phyloP scores from a whole-genome alignment of 2,888 invertebrate genomes.

The Anaspis maculata region DNA sequence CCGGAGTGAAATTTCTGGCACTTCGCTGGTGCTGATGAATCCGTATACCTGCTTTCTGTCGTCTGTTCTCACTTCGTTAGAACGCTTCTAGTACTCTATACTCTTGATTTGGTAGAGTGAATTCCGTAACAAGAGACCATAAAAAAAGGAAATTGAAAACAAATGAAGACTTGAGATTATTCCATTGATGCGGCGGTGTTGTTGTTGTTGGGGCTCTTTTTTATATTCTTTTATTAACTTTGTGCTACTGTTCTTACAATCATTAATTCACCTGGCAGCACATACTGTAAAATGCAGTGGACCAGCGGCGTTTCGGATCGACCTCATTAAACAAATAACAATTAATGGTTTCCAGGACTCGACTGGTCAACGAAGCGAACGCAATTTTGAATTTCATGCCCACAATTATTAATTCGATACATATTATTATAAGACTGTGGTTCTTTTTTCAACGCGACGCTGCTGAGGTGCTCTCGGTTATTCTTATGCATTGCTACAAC shows the following conservation, averaged over 20 bases:
- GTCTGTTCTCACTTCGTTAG: background rate
- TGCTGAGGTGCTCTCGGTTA: no score
- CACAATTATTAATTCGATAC: conserved; percentile 41
- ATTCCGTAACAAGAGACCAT: no score
- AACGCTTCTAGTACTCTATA: no score
- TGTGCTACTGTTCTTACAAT: conserved; percentile 33
- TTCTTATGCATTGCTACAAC: no score
- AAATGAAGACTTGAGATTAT: conserved; percentile 25
- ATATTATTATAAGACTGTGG: conserved; percentile 37
- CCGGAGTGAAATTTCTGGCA: no score
- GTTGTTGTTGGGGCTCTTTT: conserved; percentile 4
- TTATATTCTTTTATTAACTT: conserved; percentile 25
- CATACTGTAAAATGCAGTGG: conserved; percentile 22
- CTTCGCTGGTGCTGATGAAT: background rate
- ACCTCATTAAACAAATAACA: conserved; percentile 28
- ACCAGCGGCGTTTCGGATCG: conserved; percentile 19
- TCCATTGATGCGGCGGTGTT: conserved; percentile 22
- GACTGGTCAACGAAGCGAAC: conserved; percentile 27
- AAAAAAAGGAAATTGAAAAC: conserved; percentile 20
- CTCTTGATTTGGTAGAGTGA: no score
- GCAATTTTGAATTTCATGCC: conserved; percentile 43
- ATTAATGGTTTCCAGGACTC: conserved; percentile 25
- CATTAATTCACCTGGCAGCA: conserved; percentile 32
- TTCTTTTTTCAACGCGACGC: no score
- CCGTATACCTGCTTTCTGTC: background rate